Base-by-base conservation (phyloP, 2,797 vertebrate species). In the Phrynocephalus vlangalii region DNA sequence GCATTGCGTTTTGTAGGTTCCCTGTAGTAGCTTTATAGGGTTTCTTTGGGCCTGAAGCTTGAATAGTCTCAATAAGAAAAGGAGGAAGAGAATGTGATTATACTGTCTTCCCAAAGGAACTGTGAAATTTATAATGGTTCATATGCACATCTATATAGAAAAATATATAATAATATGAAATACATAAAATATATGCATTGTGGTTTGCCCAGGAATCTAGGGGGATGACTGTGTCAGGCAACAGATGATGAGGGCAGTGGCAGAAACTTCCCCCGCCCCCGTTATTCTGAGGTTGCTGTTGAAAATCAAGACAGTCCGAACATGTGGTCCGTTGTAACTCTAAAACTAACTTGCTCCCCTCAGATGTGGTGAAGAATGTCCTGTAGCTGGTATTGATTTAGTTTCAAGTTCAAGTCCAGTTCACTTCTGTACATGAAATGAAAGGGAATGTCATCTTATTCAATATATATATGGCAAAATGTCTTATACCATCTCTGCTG, bases 11-110 rank as follows among this genome's bases (percentile, higher is more conserved):
- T 92, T 73, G 79, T 93, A 90, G 77, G 30, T 60, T 78, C 80
- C 67, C 72, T 68, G 80, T 82, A 88, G 82, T 86, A 76, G 90
- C 87, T 92, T 33, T 7, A 16, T 86, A 73, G 84, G 93, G 84
- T 93, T 91, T 93, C 81, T 87, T 82, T 82, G 71, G 50, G 91
- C 33, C 38, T 63, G 86, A 87, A 91, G 84, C 50, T 94, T 75
- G 88, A 66, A 52, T 79, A 83, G 87, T 93, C 88, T 90, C 88
- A 85, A n/a, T 10, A 89, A 88, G 86, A 88, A 91, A 91, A 75
- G 48, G 15, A 89, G 15, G 79, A 89, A 93, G 91, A 92, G 28
- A 26, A n/a, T 83, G 20, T 52, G 56, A 83, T 88, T 94, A 67
- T 1, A n/a, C 63, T 85, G 44, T 16, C 3, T 79, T 84, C 84